Evolutionary conservation across 2,797 vertebrate species (phyloP), one percentile per base, ranked within the genome.

Genomic region (Dipus sagitta): DNA sequence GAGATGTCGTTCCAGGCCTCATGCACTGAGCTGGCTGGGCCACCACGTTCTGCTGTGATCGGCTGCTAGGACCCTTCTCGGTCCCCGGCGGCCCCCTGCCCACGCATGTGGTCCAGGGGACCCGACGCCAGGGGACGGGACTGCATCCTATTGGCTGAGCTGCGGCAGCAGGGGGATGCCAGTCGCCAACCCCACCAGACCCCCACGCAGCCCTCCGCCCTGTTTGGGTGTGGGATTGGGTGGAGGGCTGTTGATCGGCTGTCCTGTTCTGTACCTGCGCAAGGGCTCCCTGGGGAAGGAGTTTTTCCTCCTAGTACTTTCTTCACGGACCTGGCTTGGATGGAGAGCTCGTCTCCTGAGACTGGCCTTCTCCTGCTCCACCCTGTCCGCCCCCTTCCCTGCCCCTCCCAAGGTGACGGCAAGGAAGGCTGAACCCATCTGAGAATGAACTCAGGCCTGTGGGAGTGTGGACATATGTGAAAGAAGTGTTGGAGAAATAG

Each of bases 381-480:
- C 47, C 47, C 47, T 11, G 47, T 47, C 34, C 28, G 60, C 60
- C 20, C 70, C 28, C 34, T 62, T 42, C 30, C 34, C 84, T 32
- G 38, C 54, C 34, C 17, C 18, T 62, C 32, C 17, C 17, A 1
- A 0, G 18, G 13, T 54, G 2, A 3, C 11, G 4, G 20, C 47
- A 15, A 70, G 30, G 28, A 54, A n/a, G 26, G 34, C 52, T 1
- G 17, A 3, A 4, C 28, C 26, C 34, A 38, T 62, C 12, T 47
- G 30, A 65, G 10, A 78, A 76, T 47, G 52, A 67, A 38, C 28
- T 24, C 11, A 15, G 62, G 11, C 17, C 64, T 34, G 67, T 34
- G n/a, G 13, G 82, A 17, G 70, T 32, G 14, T 14, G 30, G n/a
- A 58, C 30, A 58, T 68, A 26, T 54, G 21, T 47, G 47, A 8